These are phyloP conservation scores for Hippocampus mohnikei DNA, from an alignment of 2,113 vertebrate genomes.

Conservation along the genomic window DNA sequence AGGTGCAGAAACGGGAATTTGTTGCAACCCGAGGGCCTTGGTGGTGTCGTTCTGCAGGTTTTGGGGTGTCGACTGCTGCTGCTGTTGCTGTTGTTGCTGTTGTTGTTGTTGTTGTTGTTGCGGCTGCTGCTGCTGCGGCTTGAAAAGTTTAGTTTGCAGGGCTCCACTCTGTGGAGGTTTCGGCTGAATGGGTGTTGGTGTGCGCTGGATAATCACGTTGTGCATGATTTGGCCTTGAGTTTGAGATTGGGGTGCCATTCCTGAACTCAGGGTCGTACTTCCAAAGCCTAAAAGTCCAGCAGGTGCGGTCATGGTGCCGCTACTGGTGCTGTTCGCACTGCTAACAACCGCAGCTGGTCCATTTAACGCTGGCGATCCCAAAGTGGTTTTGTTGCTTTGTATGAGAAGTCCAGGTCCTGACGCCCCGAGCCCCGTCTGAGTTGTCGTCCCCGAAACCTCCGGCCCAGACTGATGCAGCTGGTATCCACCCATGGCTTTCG, in stretches of 20 bases:
- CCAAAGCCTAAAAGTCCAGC: conserved; percentile 71
- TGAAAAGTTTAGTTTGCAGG: conserved; percentile 86
- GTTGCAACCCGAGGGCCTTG: conserved; percentile 78
- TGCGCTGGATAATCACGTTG: conserved; percentile 91
- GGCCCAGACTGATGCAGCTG: conserved; percentile 79
- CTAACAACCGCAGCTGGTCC: conserved; percentile 70
- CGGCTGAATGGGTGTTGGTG: conserved; percentile 94
- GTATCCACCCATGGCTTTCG: conserved; percentile 87
- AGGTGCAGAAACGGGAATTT: conserved; percentile 74
- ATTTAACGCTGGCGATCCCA: conserved; percentile 81
- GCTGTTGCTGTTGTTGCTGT: conserved; percentile 59
- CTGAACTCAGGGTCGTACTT: conserved; percentile 59
- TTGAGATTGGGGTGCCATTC: conserved; percentile 65
- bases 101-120: conserved; percentile 43
- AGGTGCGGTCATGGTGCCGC: conserved; percentile 63
- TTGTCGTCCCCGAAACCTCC: conserved; percentile 70
- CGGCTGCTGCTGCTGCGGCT: conserved; percentile 56
- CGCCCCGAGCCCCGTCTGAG: conserved; percentile 72
- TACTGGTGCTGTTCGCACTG: conserved; percentile 65
- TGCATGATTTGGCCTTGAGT: conserved; percentile 81
- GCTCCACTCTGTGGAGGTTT: conserved; percentile 82
- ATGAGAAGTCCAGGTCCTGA: conserved; percentile 82
- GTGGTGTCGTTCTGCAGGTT: conserved; percentile 80
- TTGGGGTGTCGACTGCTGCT: conserved; percentile 68
- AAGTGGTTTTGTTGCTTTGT: conserved; percentile 80